These are phyloP conservation scores for Phocides pigmalion DNA, from an alignment of 1,140 invertebrate genomes.

Conservation along the genomic window DNA sequence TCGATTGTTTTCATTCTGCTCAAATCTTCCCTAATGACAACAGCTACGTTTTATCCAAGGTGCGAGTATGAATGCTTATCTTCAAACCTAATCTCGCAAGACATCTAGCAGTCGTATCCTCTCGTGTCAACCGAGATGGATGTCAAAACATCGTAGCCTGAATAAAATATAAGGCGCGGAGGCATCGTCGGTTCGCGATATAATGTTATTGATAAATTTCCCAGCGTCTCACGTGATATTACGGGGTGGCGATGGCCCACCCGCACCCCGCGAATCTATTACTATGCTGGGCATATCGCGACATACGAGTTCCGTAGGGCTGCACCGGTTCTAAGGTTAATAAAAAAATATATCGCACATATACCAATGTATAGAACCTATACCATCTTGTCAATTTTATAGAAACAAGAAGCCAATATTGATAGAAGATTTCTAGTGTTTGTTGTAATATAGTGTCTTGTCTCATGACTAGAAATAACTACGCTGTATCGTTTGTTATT, in stretches of 20 bases:
- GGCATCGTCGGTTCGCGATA: slow-evolving; percentile 66
- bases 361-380: no score
- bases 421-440: no score
- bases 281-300: slow-evolving; percentile 78
- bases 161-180: slow-evolving; percentile 78
- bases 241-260: slow-evolving; percentile 64
- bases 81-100: slow-evolving; percentile 28
- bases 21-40: no score
- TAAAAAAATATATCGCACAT: no score
- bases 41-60: slow-evolving; percentile 2
- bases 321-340: slow-evolving; percentile 41
- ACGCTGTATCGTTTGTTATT: no score
- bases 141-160: slow-evolving; percentile 72
- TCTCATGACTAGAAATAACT: no score
- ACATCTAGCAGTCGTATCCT: slow-evolving; percentile 34
- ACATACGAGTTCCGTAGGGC: slow-evolving; percentile 62
- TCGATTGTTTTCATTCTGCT: no score
- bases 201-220: slow-evolving; percentile 83
- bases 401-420: no score
- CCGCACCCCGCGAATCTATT: slow-evolving; percentile 67
- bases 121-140: slow-evolving; percentile 57
- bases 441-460: no score
- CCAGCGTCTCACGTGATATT: slow-evolving; percentile 78
- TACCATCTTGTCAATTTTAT: no score
- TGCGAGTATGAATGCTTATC: neutral